Base-by-base conservation (phyloP, 1,140 invertebrate genomes). In the Drosophila nebulosa region DNA sequence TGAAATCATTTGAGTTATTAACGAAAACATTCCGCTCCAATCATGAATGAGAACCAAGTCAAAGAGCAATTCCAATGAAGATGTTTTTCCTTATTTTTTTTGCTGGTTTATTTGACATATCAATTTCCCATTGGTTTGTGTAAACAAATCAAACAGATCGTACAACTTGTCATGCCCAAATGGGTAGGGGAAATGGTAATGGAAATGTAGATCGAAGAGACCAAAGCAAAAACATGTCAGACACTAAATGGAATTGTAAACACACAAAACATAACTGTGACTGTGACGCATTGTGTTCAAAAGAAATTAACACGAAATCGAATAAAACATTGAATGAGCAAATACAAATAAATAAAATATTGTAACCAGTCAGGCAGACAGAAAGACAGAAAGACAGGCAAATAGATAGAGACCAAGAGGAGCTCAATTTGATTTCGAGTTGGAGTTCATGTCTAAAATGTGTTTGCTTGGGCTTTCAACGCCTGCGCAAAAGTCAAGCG, bases 211-310 rank as follows among this genome's bases (percentile, higher is more conserved):
- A 81, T 69, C 64, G 65, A 77, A 86, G 70, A 63, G 67, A 70
- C 67, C 65, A 70, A 76, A 64, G 61, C 14, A 52, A 53, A 59
- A 67, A 74, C 63, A 69, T 84, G 77, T 86, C 53, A 56, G 64
- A 81, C 70, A 86, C 81, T 86, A 86, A 86, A 86, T 86, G 84
- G 73, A 86, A 81, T 88, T 88, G 81, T 86, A 86, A 86, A 86
- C 78, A 88, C 27, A 76, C 35, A 77, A 69, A 61, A 69, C 59
- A 62, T 62, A 74, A 68, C 64, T 56, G 46, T 63, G 72, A 39
- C 74, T 80, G 74, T 85, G 80, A 81, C 69, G 78, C 79, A 85
- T 88, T 78, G 83, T 88, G 69, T 78, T 75, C 46, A 75, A 72
- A 74, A 66, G 60, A 86, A 86, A 86, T 86, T 86, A 86, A 88